Percentiles rank a stretch among this genome's conserved stretches.
Conservation (phyloP, 2,113 vertebrate genomes). For the Sminthopsis crassicaudata region DNA sequence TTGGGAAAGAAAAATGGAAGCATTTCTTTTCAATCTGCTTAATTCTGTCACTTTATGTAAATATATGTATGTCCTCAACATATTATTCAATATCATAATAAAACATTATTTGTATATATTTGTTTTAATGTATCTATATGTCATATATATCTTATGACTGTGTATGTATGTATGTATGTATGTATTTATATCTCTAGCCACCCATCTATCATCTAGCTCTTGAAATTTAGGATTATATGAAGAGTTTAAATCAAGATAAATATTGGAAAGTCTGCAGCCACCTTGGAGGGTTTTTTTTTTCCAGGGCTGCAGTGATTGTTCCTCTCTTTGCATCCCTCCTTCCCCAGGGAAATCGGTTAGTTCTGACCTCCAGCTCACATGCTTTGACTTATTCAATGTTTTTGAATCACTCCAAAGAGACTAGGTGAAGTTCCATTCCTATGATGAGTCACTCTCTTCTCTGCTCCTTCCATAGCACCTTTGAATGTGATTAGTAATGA, state of each 20-base stretch:
- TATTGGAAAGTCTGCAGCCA: not conserved
- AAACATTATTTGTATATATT: not conserved
- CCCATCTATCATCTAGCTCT: not conserved
- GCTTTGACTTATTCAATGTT: not conserved
- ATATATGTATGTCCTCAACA: not conserved
- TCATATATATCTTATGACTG: not conserved
- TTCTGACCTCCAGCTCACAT: not conserved
- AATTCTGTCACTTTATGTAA: not conserved
- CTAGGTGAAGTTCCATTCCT: not conserved
- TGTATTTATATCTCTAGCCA: not conserved
- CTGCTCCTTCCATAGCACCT: not conserved
- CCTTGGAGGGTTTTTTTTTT: not conserved
- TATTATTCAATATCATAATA: not conserved
- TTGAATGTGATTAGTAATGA: constrained; percentile 28
- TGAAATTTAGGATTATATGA: not conserved
- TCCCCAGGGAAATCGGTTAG: not conserved
- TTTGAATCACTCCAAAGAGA: not conserved
- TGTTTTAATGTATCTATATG: not conserved
- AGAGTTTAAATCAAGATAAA: not conserved
- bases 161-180: not conserved
- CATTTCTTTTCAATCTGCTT: not conserved
- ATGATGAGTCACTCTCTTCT: not conserved
- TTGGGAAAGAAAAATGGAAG: not conserved
- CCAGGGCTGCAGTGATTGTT: not conserved
- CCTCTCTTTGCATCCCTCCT: no score